Conservation (phyloP, 2,113 vertebrate species). For the Tenebrosternarchus preto region DNA sequence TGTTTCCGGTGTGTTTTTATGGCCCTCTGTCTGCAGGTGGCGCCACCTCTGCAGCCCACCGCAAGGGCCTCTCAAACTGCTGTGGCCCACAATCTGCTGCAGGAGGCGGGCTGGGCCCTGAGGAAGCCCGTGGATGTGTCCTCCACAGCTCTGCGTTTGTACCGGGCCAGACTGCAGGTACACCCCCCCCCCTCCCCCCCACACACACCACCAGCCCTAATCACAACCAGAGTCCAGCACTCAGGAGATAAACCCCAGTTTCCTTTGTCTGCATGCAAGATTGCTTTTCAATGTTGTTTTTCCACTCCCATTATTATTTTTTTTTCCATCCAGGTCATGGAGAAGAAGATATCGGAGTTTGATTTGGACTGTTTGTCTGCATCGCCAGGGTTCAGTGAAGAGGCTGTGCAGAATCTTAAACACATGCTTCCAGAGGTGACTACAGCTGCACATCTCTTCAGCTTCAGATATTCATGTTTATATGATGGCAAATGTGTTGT, state of each 20-base stretch:
- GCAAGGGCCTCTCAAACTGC: conserved; percentile 26
- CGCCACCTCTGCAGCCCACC: conserved; percentile 38
- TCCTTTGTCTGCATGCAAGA: too few species aligned
- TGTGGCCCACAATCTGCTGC: conserved; percentile 52
- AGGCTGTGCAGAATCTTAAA: conserved; percentile 50
- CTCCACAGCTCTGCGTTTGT: conserved; percentile 55
- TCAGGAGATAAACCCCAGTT: background rate
- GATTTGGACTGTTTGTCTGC: conserved; percentile 50
- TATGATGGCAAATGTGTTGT: background rate
- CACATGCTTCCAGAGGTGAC: conserved; percentile 62
- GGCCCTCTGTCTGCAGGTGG: conserved; percentile 48
- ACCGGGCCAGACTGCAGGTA: conserved; percentile 68
- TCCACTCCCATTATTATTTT: background rate
- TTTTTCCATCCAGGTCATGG: conserved; percentile 53
- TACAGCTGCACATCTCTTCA: background rate
- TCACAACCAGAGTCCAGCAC: too few species aligned
- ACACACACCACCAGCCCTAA: background rate
- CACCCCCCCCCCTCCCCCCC: too few species aligned
- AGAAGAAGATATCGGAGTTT: conserved; percentile 60
- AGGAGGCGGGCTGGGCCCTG: conserved; percentile 50
- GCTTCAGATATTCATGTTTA: background rate
- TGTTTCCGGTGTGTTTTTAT: background rate
- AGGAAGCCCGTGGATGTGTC: conserved; percentile 58
- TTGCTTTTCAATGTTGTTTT: background rate
- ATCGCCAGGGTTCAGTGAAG: conserved; percentile 50